A percentile compares a stretch with the other conserved stretches of the same genome.
Evolutionary conservation across 2,113 vertebrate species (phyloP).

Genomic region (Dipodomys stephensi): DNA sequence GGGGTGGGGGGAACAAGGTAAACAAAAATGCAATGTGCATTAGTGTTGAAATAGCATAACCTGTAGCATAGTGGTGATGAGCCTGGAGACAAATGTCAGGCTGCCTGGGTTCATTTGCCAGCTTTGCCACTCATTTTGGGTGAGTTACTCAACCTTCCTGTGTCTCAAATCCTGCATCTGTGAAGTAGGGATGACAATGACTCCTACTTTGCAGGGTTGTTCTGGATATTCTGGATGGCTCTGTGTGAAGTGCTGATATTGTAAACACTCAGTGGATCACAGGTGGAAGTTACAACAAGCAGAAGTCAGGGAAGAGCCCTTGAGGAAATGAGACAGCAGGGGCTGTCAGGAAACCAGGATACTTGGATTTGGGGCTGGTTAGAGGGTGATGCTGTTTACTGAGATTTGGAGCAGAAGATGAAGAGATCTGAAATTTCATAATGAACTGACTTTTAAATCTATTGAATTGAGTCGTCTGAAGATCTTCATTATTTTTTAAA

Average conservation of each 20-base stretch:
- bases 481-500: not conserved
- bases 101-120: not conserved
- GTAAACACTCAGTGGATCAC: not conserved
- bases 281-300: not conserved
- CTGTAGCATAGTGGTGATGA: not conserved
- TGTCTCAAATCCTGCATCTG: conserved; percentile 37
- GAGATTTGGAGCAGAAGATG: conserved; percentile 2
- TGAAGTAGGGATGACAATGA: not conserved
- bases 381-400: not conserved
- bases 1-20: not conserved
- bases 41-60: not conserved
- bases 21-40: not conserved
- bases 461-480: not conserved
- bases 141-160: not conserved
- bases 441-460: conserved; percentile 34
- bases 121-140: not conserved
- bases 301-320: not conserved
- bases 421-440: not conserved
- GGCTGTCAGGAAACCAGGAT: not conserved
- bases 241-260: not conserved
- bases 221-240: not conserved
- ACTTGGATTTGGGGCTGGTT: not conserved
- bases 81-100: not conserved
- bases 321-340: not conserved
- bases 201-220: not conserved